Base-by-base conservation (phyloP, 2,113 vertebrate species). In the Syrmaticus mikado region DNA sequence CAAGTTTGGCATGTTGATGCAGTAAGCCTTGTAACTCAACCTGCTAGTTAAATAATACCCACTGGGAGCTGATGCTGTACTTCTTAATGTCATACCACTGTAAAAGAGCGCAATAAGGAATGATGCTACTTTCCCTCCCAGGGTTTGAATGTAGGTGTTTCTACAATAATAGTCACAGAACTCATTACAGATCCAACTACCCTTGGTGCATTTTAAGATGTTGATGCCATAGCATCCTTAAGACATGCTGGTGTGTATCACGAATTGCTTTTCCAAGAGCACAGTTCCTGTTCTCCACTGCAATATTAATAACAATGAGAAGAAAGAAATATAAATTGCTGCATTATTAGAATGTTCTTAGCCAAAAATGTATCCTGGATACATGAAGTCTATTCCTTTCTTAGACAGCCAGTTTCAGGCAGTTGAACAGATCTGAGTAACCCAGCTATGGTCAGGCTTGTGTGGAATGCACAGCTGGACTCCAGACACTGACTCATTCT, bases 401-500 rank as follows among this genome's bases (percentile, higher is more conserved):
- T 36, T 36, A 61, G 60, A 66, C 50, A 73, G 6, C 3, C 38
- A 34, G 15, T 84, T 86, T 62, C 41, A 79, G 74, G 55, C 17
- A 62, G 28, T 36, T 67, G 75, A 84, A 55, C 55, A 88, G 88
- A 92, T 93, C 77, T 75, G 79, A 25, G 82, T 89, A 80, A 62
- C 34, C 88, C 38, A 16, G 64, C 90, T 88, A n/a, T 79, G 64
- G 36, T 86, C 68, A 82, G 79, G 66, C 90, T 75, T 95, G 24
- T 93, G 58, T 66, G 84, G 85, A 62, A 75, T 89, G 85, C 86
- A 73, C 79, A 92, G 89, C 90, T 97, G 95, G 89, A 96, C 94
- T 90, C 91, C 85, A 96, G 96, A 95, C 94, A 96, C 74, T 97
- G 97, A 97, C 91, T 97, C 96, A 96, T 82, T 95, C 96, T 94